Percentiles rank a stretch among this genome's conserved stretches.
These are phyloP conservation scores for Psilopsiagon aymara DNA, from an alignment of 2,113 vertebrate genomes.

Conservation along the genomic window DNA sequence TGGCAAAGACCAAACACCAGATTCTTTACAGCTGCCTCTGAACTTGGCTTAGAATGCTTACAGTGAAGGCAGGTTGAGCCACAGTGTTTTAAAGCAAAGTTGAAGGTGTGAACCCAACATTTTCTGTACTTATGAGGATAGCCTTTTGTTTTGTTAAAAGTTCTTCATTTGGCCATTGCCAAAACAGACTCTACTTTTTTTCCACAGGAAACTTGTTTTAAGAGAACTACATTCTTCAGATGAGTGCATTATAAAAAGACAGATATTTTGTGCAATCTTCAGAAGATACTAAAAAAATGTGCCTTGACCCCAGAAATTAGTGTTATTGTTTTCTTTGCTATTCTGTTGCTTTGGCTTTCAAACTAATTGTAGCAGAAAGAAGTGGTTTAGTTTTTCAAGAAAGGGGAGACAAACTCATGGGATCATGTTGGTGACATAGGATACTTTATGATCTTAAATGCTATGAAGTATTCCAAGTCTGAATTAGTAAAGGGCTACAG, in stretches of 20 bases:
- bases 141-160: not conserved
- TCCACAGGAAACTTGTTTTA: not conserved
- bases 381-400: not conserved
- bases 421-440: not conserved
- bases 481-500: not conserved
- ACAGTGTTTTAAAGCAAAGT: not conserved
- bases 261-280: not conserved
- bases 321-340: not conserved
- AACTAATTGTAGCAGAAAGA: not conserved
- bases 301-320: not conserved
- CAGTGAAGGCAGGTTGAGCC: not conserved
- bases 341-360: not conserved
- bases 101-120: not conserved
- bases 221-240: not conserved
- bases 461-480: not conserved
- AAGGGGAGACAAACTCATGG: not conserved
- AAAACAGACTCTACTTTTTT: not conserved
- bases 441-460: constrained; percentile 16
- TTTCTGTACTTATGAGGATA: fast-evolving
- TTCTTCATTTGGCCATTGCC: not conserved
- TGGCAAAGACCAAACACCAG: not conserved
- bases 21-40: not conserved
- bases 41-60: not conserved
- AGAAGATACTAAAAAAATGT: not conserved
- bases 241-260: not conserved